Percentiles rank a stretch among this genome's conserved stretches.
These are phyloP conservation scores for Alfaro cultratus DNA, from an alignment of 2,797 vertebrate genomes.

Conservation along the genomic window DNA sequence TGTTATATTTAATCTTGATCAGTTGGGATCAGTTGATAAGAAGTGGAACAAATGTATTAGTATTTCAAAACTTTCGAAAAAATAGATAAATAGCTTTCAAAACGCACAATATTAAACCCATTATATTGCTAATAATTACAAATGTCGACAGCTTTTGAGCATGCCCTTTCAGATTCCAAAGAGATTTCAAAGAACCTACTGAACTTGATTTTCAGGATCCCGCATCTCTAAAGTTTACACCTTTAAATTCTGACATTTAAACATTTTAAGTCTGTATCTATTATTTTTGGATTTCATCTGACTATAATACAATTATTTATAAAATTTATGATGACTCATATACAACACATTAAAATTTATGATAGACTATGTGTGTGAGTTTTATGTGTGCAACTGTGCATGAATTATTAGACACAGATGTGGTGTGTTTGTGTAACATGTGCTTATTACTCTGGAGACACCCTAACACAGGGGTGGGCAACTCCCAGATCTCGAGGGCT, in stretches of 20 bases:
- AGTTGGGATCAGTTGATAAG: too few relatives aligned
- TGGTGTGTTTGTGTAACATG: constrained; percentile 46
- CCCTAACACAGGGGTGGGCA: too few relatives aligned
- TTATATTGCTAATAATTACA: neutral
- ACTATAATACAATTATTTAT: constrained; percentile 1
- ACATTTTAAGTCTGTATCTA: constrained; percentile 25
- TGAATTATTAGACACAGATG: constrained; percentile 42
- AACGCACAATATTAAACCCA: neutral
- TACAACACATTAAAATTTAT: constrained; percentile 36
- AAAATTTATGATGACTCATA: constrained; percentile 18
- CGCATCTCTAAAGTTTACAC: constrained; percentile 6
- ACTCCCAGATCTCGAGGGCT: too few relatives aligned
- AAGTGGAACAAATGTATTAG: too few relatives aligned
- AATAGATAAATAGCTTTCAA: neutral
- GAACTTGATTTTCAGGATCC: neutral
- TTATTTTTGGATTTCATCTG: constrained; percentile 24
- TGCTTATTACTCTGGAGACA: constrained; percentile 38
- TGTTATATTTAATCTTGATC: too few relatives aligned
- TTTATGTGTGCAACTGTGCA: constrained; percentile 52
- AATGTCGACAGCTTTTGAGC: neutral
- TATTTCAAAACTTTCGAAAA: neutral
- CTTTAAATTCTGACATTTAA: constrained; percentile 34
- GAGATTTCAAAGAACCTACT: neutral
- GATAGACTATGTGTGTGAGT: constrained; percentile 50
- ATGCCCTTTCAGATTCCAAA: neutral